Evolutionary conservation across 2,113 vertebrate genomes (phyloP).

Genomic region (Merops nubicus): DNA sequence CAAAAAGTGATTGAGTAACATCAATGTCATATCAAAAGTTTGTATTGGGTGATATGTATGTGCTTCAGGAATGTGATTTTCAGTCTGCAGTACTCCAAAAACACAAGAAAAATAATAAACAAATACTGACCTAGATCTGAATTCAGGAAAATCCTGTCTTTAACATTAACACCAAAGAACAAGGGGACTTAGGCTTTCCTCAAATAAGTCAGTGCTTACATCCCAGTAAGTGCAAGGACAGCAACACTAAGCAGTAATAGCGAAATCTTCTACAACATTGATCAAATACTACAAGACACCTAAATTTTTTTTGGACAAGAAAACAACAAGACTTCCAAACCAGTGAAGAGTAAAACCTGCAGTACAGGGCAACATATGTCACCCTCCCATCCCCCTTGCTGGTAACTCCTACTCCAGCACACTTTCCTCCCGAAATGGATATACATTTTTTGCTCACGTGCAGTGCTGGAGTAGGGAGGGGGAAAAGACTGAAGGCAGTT

Average conservation of each 20-base stretch:
- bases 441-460: constrained; percentile 32
- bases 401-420: constrained; percentile 27
- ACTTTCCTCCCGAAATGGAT: not conserved
- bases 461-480: not conserved
- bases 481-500: not conserved
- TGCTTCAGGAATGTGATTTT: not conserved
- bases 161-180: not conserved
- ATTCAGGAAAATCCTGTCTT: not conserved
- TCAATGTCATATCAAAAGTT: not conserved
- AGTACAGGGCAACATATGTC: constrained; percentile 36
- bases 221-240: not conserved
- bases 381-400: not conserved
- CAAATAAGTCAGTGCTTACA: not conserved
- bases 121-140: not conserved
- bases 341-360: constrained; percentile 23
- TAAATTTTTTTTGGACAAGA: not conserved
- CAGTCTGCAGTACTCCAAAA: not conserved
- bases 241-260: not conserved
- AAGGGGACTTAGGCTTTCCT: not conserved
- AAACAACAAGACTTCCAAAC: constrained; percentile 6
- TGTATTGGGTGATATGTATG: not conserved
- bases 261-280: not conserved
- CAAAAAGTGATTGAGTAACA: not conserved
- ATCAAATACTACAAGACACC: not conserved
- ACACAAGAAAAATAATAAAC: not conserved